Conservation (phyloP, 2,113 vertebrate genomes). For the Agapornis roseicollis region DNA sequence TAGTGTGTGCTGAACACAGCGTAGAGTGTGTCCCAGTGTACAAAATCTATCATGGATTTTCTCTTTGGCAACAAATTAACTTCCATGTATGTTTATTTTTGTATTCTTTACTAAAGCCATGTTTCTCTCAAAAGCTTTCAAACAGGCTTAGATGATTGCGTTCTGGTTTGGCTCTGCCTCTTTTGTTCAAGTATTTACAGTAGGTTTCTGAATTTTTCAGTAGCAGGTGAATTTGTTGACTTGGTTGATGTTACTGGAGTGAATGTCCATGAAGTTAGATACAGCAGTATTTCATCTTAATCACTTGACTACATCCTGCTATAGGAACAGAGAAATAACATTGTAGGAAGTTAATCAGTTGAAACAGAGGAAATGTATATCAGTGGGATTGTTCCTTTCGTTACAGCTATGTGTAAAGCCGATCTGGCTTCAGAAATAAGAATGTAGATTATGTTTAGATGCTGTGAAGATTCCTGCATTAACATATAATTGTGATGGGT, state of each 20-base stretch:
- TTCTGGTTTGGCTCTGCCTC: background rate
- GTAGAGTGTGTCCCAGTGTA: background rate
- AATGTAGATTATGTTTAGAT: background rate
- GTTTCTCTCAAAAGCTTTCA: background rate
- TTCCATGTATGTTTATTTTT: background rate
- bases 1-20: background rate
- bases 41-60: background rate
- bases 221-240: background rate
- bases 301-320: background rate
- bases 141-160: background rate
- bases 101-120: background rate
- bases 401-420: background rate
- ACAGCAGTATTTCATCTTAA: background rate
- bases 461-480: background rate
- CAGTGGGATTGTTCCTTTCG: background rate
- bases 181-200: background rate
- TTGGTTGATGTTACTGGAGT: background rate
- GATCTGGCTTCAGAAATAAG: background rate
- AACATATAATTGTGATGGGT: background rate
- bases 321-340: background rate
- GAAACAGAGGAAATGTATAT: background rate
- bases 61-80: background rate
- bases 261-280: background rate
- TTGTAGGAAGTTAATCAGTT: background rate
- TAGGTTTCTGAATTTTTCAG: background rate